Evolutionary conservation across 2,797 vertebrate species (phyloP), one percentile per base, ranked within the genome.

Genomic region (Tokudaia tokunoshimensis): DNA sequence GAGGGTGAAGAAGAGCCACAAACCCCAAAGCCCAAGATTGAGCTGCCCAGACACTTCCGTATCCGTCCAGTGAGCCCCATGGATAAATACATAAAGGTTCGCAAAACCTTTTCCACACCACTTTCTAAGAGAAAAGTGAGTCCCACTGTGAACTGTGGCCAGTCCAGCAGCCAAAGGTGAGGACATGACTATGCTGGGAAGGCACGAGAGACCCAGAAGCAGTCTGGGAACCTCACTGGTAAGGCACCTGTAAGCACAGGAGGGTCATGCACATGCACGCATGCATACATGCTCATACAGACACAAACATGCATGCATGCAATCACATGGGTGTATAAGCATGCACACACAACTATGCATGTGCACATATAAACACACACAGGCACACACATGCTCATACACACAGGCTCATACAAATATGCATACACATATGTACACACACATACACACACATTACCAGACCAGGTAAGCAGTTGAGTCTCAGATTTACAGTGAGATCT

Each of bases 71-170:
- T 97, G 89, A 99, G 98, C 87, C 98, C 99, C 1, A 65, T 98
- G 95, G 99, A 99, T 85, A 98, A 98, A 97, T 96, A 98, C 76
- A 98, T 98, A 88, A 98, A 99, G 95, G 99, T 99, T 92, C 47
- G 98, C 85, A 90, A 97, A 90, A 67, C n/a, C 76, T 3, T 50
- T 92, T 97, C 97, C 55, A 44, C 94, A 96, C 74, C 11, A 7
- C 74, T 85, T 59, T 84, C 78, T 83, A 59, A 94, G 55, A 67
- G 29, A 91, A 72, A 92, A 65, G 34, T 14, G 11, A 9, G 37
- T 41, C 91, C 67, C 29, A 1, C 1, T 5, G 1, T 29, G 44
- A 14, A 74, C 0, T 0, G 13, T 19, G 34, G 34, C 41, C 24
- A 9, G 1, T 31, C 61, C 50, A 63, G 12, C 14, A 0, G 0